Conservation (phyloP, 2,888 invertebrate species). For the Rugalucina vietnamica region DNA sequence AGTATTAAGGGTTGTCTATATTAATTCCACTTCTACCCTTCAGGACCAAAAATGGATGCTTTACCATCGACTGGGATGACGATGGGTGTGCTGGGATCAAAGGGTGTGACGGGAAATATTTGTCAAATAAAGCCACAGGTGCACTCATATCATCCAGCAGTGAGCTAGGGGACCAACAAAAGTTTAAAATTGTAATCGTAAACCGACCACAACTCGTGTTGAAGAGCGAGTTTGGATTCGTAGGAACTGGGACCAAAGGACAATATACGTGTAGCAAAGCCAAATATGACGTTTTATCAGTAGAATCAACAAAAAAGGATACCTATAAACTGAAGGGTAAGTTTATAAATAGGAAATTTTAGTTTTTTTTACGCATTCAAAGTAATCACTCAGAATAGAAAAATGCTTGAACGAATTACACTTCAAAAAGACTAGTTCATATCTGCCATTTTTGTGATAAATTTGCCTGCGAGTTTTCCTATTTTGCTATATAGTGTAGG, state of each 20-base stretch:
- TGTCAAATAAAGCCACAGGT: constrained; percentile 97
- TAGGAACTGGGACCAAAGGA: constrained; percentile 95
- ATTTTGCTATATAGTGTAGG: too few relatives aligned
- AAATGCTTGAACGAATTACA: too few relatives aligned
- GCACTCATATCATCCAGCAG: constrained; percentile 96
- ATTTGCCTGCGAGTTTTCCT: too few relatives aligned
- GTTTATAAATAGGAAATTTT: too few relatives aligned
- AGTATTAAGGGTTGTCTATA: too few relatives aligned
- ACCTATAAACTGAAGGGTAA: constrained; percentile 95
- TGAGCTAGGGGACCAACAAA: constrained; percentile 92
- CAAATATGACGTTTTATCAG: constrained; percentile 95
- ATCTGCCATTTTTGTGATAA: too few relatives aligned
- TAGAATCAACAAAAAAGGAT: constrained; percentile 93
- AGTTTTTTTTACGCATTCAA: too few relatives aligned
- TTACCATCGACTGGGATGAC: constrained; percentile 95
- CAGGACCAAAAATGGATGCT: constrained; percentile 85
- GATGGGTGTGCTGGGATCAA: constrained; percentile 96
- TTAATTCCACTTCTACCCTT: too few relatives aligned
- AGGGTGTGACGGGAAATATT: constrained; percentile 96
- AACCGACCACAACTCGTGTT: constrained; percentile 95
- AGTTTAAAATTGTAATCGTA: constrained; percentile 90
- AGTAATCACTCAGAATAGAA: too few relatives aligned
- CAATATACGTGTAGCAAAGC: constrained; percentile 95
- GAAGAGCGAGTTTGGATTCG: constrained; percentile 98
- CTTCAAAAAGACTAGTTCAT: too few relatives aligned